Evolutionary conservation across 2,113 vertebrate species (phyloP).

Genomic region (Tylochromis polylepis): DNA sequence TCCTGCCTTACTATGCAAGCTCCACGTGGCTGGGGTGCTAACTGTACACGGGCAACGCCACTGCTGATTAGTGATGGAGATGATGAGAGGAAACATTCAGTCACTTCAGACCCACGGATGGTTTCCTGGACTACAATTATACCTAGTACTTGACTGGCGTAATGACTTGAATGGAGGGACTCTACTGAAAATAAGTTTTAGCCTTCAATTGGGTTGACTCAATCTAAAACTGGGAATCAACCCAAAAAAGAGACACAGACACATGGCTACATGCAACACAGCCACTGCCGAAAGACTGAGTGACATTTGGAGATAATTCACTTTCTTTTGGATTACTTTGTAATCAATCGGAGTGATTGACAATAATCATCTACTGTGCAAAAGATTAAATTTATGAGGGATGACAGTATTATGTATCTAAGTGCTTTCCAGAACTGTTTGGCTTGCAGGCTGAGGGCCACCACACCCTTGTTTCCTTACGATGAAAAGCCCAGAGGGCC

Average conservation of each 20-base stretch:
- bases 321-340: conserved; percentile 25
- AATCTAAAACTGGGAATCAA: conserved; percentile 41
- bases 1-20: conserved; percentile 24
- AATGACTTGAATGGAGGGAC: conserved; percentile 32
- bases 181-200: conserved; percentile 28
- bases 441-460: conserved; percentile 25
- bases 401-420: conserved; percentile 35
- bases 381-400: conserved; percentile 12
- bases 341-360: conserved; percentile 39
- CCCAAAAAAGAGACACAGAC: conserved; percentile 14
- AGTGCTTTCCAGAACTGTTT: conserved; percentile 43
- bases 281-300: neutral
- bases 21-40: conserved; percentile 41
- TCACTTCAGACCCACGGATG: conserved; percentile 42
- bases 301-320: conserved; percentile 19
- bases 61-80: conserved; percentile 49
- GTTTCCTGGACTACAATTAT: conserved; percentile 51
- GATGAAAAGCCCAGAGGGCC: conserved; percentile 45
- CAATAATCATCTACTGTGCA: conserved; percentile 29
- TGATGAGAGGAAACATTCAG: conserved; percentile 67
- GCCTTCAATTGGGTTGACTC: conserved; percentile 40
- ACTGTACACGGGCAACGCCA: conserved; percentile 45
- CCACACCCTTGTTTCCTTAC: conserved; percentile 62
- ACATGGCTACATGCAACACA: neutral
- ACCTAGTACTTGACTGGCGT: conserved; percentile 20